Conservation (phyloP, 2,888 invertebrate species). For the Chrysina gloriosa region DNA sequence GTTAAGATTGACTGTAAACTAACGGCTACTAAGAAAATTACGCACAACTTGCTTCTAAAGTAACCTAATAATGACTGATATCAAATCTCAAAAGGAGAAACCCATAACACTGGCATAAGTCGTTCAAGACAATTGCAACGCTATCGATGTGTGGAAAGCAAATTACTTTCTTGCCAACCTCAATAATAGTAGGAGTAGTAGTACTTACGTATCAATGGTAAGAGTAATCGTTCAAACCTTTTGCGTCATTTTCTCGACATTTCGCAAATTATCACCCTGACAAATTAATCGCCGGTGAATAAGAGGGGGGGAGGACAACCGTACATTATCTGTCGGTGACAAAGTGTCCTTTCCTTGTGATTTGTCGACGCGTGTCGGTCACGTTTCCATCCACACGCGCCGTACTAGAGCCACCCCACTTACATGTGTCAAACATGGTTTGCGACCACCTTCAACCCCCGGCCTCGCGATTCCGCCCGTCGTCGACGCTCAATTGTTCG, state of each 20-base stretch:
- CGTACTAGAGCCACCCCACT: conserved; percentile 55
- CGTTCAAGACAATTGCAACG: too few species aligned
- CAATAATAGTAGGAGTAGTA: too few species aligned
- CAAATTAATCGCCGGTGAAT: conserved; percentile 39
- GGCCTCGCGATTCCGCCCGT: conserved; percentile 33
- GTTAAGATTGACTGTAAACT: too few species aligned
- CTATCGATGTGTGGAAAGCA: too few species aligned
- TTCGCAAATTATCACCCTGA: conserved; percentile 45
- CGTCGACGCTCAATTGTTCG: conserved; percentile 59
- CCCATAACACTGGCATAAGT: too few species aligned
- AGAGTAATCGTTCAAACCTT: conserved; percentile 4
- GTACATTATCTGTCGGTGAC: conserved; percentile 45
- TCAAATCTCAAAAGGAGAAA: too few species aligned
- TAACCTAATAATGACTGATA: too few species aligned
- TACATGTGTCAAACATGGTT: conserved; percentile 64
- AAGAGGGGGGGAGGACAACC: conserved; percentile 51
- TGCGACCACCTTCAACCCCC: conserved; percentile 49
- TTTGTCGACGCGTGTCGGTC: conserved; percentile 53
- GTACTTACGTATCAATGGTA: too few species aligned
- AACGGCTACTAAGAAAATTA: too few species aligned
- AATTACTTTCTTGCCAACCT: too few species aligned
- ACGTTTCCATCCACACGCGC: conserved; percentile 56
- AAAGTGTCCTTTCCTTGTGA: conserved; percentile 49
- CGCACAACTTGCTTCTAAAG: too few species aligned
- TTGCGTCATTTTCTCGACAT: conserved; percentile 2